phyloP scores from a whole-genome alignment of 2,797 vertebrate species.

The Gouania willdenowi region DNA sequence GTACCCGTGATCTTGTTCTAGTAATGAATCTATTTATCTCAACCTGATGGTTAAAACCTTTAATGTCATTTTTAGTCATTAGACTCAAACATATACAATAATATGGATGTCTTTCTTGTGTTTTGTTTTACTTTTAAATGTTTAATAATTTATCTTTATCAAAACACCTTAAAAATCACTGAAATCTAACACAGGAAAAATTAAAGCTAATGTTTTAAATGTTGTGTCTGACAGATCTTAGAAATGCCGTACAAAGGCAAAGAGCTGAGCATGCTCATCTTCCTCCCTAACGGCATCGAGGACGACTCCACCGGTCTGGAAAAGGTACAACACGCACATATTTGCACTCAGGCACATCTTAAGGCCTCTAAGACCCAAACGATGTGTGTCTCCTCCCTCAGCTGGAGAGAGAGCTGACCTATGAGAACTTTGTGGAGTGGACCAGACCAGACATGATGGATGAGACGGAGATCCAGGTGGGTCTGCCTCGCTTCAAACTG shows the following conservation, averaged over 20 bases:
- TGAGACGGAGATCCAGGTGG: constrained; percentile 64
- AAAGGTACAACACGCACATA: constrained; percentile 59
- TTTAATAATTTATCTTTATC: too few relatives aligned
- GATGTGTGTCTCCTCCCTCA: constrained; percentile 33
- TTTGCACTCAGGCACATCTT: neutral
- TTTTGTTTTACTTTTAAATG: too few relatives aligned
- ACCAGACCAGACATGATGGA: constrained; percentile 79
- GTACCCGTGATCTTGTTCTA: too few relatives aligned
- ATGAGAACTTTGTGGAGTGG: constrained; percentile 82
- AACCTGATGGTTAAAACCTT: too few relatives aligned
- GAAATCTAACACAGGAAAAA: too few relatives aligned
- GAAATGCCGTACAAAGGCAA: constrained; percentile 19
- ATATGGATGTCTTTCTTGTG: too few relatives aligned
- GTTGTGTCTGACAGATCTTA: neutral
- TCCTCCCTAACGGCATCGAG: constrained; percentile 22
- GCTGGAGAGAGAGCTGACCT: constrained; percentile 82
- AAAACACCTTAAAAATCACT: too few relatives aligned
- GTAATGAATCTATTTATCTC: too few relatives aligned
- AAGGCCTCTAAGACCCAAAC: neutral
- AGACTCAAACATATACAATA: too few relatives aligned
- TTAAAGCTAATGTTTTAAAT: neutral
- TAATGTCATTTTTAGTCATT: too few relatives aligned
- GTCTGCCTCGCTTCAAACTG: constrained; percentile 84
- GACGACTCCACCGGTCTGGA: constrained; percentile 75
- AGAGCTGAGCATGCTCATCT: constrained; percentile 83